Evolutionary conservation across 2,113 vertebrate species (phyloP), one percentile per base, ranked within the genome.

Genomic region (Ramphastos sulfuratus): DNA sequence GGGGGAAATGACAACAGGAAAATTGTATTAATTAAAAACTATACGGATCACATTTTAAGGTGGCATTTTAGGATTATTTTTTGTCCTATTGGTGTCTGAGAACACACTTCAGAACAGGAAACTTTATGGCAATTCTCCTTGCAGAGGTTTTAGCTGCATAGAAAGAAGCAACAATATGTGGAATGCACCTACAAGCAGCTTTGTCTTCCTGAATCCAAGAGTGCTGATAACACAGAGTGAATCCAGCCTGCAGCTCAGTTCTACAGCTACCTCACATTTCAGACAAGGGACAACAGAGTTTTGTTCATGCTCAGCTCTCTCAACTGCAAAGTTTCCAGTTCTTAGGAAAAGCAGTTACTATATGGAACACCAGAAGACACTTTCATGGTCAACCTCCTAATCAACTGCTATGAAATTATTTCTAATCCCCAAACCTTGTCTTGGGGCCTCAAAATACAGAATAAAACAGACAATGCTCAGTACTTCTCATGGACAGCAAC

Each of bases 11-110:
- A 3, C 9, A 56, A 18, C 15, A 89, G 28, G 9, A 54, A 91
- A 94, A 67, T 20, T 24, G 5, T 24, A 81, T 52, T 31, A 74
- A 91, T 77, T 6, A 80, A 92, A 93, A 95, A 60, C 56, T 39
- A 20, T n/a, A 71, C 46, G 35, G 71, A 66, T 17, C 39, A 63
- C 21, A 66, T 70, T 65, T 87, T 75, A 56, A 78, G 87, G 24
- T 31, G 37, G 20, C 9, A 50, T 73, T 85, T 92, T 28, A 44
- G 14, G 10, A 73, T 85, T 75, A 61, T 72, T 70, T 91, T 82
- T 27, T 39, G 20, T 6, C 37, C 87, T 76, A 30, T 1, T n/a
- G 5, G 11, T 4, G 30, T 78, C 88, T 79, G 31, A 73, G 48
- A 87, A 59, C 30, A 65, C 87, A 48, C 59, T 72, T 89, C 63